Base-by-base conservation (phyloP, 1,140 invertebrate genomes). In the Dendrolimus punctatus region DNA sequence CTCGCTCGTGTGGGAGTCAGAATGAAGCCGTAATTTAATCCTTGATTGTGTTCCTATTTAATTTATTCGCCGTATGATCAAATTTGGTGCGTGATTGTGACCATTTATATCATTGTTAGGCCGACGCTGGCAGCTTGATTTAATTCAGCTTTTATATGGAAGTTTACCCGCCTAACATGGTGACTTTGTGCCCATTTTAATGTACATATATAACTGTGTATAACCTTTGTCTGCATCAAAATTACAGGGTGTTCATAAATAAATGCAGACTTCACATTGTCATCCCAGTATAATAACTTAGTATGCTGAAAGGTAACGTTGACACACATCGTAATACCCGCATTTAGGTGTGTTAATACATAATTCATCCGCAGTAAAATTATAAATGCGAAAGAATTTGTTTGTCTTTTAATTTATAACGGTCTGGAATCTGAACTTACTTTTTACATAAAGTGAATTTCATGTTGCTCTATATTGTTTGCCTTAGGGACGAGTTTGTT, bases 1-100 rank as follows among this genome's bases (percentile, higher is more conserved):
- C 60, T 55, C 66, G 62, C 62, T 71, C 68, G 77, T 64, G 80
- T 85, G 82, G 82, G 82, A 71, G 64, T 73, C 57, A 73, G 70
- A 74, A 83, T 83, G 75, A 77, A 79, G 59, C 73, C 69, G 73
- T 85, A 78, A 85, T 83, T 85, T 83, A 80, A 79, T 74, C 78
- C 77, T 71, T 83, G 77, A 83, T 85, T 85, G 80, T 85, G 73
- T 83, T 78, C 73, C 58, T 69, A 77, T 81, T 78, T 77, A 80
- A 82, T 80, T 83, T 83, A 82, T 83, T 76, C 70, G 71, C 68
- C 53, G 66, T 71, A 73, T 78, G 71, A 82, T 84, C 76, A 77
- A 77, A 81, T 80, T 81, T 80, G 73, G 78, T 70, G 64, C 68
- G 68, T 68, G 71, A 71, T 72, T 76, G 70, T 73, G 66, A 61